Evolutionary conservation across 2,888 invertebrate species (phyloP), one percentile per base, ranked within the genome.

Genomic region (Chrysolina haemoptera): DNA sequence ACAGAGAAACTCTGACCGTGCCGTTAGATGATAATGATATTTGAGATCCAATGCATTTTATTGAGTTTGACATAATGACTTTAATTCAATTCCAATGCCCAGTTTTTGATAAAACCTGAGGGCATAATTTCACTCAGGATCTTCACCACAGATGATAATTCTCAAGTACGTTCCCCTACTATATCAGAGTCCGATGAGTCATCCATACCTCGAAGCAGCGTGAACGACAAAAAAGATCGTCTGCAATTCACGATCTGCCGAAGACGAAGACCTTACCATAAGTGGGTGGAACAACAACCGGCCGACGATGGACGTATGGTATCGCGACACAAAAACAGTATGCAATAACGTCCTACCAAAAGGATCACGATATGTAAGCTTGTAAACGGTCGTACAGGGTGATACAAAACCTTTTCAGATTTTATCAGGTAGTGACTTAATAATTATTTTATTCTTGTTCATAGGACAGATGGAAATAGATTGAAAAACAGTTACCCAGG

Each of bases 251-350:
- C 68, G 74, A 63, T 48, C 65, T 27, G 27, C 48, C 27, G 11
- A 53, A 53, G 53, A 53, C 53, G 20, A 53, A 53, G 53, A 53
- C 53, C 48, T 48, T 69, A 70, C 73, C 70, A 71, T 76, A 73
- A 68, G 71, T 73, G 76, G 73, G 73, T 76, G 76, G 76, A 73
- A 62, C 62, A 53, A 64, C 59, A 70, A 63, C 64, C 70, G 62
- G 71, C 71, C 65, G 71, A 68, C 71, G 55, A 68, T 68, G 63
- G 41, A 65, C 71, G 59, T 71, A 71, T 67, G 53, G 53, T 53
- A 53, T 53, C 20, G 20, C 50, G 48, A 62, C 72, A 50, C 50
- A 66, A 66, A 66, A 66, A 66, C 65, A 50, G 48, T 48, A 35
- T 35, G 50, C 65, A 66, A 66, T 66, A 66, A 66, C 65, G 35